Evolutionary conservation across 2,113 vertebrate species (phyloP).

Genomic region (Hyaena hyaena): DNA sequence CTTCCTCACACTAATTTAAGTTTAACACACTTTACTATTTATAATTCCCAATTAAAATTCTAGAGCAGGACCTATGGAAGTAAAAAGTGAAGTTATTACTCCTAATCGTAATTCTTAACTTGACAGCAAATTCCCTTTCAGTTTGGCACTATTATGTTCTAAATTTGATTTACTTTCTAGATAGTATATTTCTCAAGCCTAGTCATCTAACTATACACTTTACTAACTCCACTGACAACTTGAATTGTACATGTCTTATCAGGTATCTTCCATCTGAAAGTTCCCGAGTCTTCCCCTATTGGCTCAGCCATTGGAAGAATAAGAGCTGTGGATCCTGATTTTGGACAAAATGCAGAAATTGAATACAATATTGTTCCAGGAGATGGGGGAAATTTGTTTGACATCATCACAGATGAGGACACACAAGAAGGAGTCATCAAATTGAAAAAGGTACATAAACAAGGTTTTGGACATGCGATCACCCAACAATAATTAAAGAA

Average conservation of each 20-base stretch:
- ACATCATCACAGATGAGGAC: slow-evolving; percentile 95
- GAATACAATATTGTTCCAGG: slow-evolving; percentile 98
- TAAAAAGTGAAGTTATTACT: not conserved
- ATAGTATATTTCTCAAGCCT: not conserved
- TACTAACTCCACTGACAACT: not conserved
- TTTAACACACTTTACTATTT: not conserved
- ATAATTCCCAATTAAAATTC: not conserved
- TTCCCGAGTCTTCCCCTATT: slow-evolving; percentile 94
- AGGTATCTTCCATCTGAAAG: slow-evolving; percentile 98
- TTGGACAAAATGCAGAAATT: slow-evolving; percentile 95
- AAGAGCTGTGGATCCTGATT: slow-evolving; percentile 97
- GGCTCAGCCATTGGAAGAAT: slow-evolving; percentile 95
- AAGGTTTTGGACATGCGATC: rapidly evolving
- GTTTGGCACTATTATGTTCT: not conserved
- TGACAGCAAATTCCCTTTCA: not conserved
- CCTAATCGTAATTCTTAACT: not conserved
- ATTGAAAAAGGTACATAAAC: slow-evolving; percentile 92
- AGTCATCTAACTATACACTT: not conserved
- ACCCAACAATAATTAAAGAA: not conserved
- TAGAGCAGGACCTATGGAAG: not conserved
- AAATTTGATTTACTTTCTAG: not conserved
- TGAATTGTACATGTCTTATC: slow-evolving; percentile 64
- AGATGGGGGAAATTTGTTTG: slow-evolving; percentile 96
- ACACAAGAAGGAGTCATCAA: slow-evolving; percentile 97
- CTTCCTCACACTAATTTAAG: not conserved